These are phyloP conservation scores for Coptodon bakossiorum DNA, from an alignment of 2,113 vertebrate species.

Conservation along the genomic window DNA sequence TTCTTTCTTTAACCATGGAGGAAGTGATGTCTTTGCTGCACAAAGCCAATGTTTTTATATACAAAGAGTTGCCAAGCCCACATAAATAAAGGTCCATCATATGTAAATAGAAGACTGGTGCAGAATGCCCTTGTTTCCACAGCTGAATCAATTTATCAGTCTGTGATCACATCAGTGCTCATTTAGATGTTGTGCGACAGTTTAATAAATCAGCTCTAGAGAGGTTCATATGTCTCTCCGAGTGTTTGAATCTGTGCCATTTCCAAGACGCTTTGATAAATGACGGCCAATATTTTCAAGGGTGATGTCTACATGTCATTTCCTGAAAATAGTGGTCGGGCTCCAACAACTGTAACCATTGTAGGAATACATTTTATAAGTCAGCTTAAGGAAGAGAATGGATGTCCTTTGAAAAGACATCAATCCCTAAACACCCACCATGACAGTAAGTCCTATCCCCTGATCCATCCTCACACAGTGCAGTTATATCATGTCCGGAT, in stretches of 20 bases:
- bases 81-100: neutral
- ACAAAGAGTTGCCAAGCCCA: neutral
- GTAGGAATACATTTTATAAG: conserved; percentile 12
- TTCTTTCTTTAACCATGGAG: neutral
- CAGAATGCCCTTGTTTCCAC: conserved; percentile 32
- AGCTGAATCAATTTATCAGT: conserved; percentile 45
- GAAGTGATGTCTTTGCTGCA: neutral
- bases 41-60: neutral
- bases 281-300: conserved; percentile 29
- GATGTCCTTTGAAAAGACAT: conserved; percentile 39
- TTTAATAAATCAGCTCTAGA: conserved; percentile 50
- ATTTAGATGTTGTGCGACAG: conserved; percentile 27
- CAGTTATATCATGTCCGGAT: conserved; percentile 28
- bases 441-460: conserved; percentile 35
- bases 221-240: conserved; percentile 25
- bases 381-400: conserved; percentile 29
- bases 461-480: conserved; percentile 18
- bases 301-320: conserved; percentile 39
- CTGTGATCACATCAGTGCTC: conserved; percentile 53
- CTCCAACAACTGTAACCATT: neutral
- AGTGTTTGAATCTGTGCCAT: conserved; percentile 18
- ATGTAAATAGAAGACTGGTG: conserved; percentile 19
- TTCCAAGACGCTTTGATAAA: conserved; percentile 30
- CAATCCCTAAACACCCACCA: conserved; percentile 40
- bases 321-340: conserved; percentile 26